A percentile compares a stretch with the other conserved stretches of the same genome.
These are phyloP conservation scores for Euphysa ruthae DNA, from an alignment of 30 jellyfish, hydroid and myxozoan genomes.

Conservation along the genomic window DNA sequence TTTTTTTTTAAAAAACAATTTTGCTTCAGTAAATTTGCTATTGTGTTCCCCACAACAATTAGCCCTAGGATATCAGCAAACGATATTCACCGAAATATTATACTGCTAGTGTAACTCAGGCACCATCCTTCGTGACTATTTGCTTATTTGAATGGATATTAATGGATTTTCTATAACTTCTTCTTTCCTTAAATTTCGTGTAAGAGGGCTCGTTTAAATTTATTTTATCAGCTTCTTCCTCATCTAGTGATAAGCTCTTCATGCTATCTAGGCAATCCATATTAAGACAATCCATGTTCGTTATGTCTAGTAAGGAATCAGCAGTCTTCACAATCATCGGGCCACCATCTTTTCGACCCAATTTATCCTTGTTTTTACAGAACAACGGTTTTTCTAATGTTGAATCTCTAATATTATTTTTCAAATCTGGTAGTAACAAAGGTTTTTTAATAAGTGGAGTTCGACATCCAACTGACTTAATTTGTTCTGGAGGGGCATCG, in stretches of 20 bases:
- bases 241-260: background rate
- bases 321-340: background rate
- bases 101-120: too few species aligned
- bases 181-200: background rate
- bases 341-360: background rate
- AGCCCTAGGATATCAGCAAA: too few species aligned
- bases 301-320: background rate
- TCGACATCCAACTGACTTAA: background rate
- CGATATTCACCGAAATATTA: too few species aligned
- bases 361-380: too few species aligned
- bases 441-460: constrained; percentile 25
- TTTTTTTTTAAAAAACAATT: too few species aligned
- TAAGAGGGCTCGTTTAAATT: background rate
- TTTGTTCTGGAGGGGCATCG: constrained; percentile 1
- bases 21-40: too few species aligned
- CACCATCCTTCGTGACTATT: too few species aligned
- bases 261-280: background rate
- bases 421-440: constrained; percentile 8
- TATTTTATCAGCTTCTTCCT: background rate
- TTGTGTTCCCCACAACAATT: too few species aligned
- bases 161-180: constrained; percentile 1
- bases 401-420: background rate
- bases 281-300: background rate
- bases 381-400: too few species aligned
- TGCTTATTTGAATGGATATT: too few species aligned